Base-by-base conservation (phyloP, 2,888 invertebrate genomes). In the Bellardia bayeri region DNA sequence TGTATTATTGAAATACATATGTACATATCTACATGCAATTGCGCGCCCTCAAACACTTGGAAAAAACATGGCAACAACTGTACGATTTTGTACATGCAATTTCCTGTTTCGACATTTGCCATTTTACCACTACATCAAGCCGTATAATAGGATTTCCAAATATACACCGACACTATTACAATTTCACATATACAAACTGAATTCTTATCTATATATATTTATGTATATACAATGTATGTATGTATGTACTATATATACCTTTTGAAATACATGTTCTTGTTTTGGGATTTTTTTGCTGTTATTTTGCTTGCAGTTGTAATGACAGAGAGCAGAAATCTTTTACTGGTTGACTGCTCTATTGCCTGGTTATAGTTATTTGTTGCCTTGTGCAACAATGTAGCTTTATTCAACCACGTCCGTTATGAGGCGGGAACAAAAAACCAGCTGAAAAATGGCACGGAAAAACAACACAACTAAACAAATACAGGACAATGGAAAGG, bases 51-150 rank as follows among this genome's bases (percentile, higher is more conserved):
- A 68, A 78, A 68, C 87, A 82, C 69, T 87, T 87, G 13, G 30
- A 23, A 61, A 82, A 58, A 56, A 72, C 45, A 42, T 63, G 51
- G 37, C 40, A 56, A 49, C 78, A 30, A 69, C 56, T 68, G 23
- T 23, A 71, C 45, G 51, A 82, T 79, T 85, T 85, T 49, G 66
- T 79, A 79, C 85, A 85, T 87, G 79, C 82, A 87, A 85, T 87
- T 87, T 87, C 87, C 87, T 82, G 85, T 82, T 82, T 79, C 74
- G 75, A 87, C 87, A 85, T 87, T 87, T 79, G 87, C 87, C 85
- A 82, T 78, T 82, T 85, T 74, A 51, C 56, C 56, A 37, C 75
- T 71, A 69, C 58, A 82, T 82, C 75, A 33, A 37, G n/a, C 16
- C 37, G 33, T 33, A 51, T 51, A 69, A 33, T n/a, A 9, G 16